These are phyloP conservation scores for Cremastinae sp. DNA, from an alignment of 2,888 invertebrate genomes.

Conservation along the genomic window DNA sequence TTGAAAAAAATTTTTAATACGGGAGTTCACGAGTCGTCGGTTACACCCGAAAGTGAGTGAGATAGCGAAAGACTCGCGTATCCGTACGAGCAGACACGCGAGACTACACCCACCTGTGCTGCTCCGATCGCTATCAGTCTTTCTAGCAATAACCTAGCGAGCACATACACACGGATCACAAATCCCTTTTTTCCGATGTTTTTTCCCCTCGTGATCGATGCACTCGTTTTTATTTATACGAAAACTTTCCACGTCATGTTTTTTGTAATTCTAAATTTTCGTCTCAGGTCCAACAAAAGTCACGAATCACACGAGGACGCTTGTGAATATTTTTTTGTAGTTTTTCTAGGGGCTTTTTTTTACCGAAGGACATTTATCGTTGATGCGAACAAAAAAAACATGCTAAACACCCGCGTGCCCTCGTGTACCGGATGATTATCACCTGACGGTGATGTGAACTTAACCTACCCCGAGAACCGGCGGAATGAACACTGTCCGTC, in stretches of 20 bases:
- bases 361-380: no score
- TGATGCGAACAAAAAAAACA: no score
- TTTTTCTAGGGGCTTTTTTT: no score
- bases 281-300: no score
- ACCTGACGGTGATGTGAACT: slow-evolving; percentile 62
- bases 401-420: slow-evolving; percentile 37
- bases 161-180: slow-evolving; percentile 15
- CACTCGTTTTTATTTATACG: slow-evolving; percentile 26
- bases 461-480: slow-evolving; percentile 57
- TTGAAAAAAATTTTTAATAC: background rate
- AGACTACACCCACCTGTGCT: slow-evolving; percentile 75
- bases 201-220: slow-evolving; percentile 11
- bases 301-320: no score
- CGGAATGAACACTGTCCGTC: slow-evolving; percentile 47
- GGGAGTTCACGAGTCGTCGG: background rate
- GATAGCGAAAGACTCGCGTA: slow-evolving; percentile 14
- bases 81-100: slow-evolving; percentile 50
- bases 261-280: background rate
- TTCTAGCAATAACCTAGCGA: slow-evolving; percentile 31
- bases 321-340: no score
- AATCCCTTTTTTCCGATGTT: slow-evolving; percentile 4
- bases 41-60: background rate
- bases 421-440: slow-evolving; percentile 59
- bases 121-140: slow-evolving; percentile 45
- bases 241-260: slow-evolving; percentile 7